Base-by-base conservation (phyloP, 2,113 vertebrate genomes). In the Saguinus midas region DNA sequence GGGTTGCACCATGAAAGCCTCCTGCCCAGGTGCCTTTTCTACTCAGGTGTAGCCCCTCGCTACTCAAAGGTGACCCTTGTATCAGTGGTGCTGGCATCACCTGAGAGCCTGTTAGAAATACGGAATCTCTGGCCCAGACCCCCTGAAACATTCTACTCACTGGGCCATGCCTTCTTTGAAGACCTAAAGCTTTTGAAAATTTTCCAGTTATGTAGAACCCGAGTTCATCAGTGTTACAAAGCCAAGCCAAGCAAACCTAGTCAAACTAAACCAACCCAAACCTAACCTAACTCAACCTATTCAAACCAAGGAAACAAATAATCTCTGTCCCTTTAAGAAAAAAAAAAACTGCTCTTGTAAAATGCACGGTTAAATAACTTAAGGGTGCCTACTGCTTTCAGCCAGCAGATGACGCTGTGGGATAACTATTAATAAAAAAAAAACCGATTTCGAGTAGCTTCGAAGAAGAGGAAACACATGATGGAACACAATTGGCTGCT, bases 371-470 rank as follows among this genome's bases (percentile, higher is more conserved):
- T 35, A 95, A 96, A 6, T 50, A 82, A 35, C 8, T 48, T 29
- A 20, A 1, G 0, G 20, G 21, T 37, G 13, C 40, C 52, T 85
- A 48, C 27, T 27, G 37, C 82, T 97, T 98, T 96, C 8, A 18
- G 96, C 95, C 98, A 98, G 97, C 92, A 99, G 99, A 96, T 98
- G 98, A 98, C 98, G 98, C 97, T 98, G 96, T 94, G 98, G 91
- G 61, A 98, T 93, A 98, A 95, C 83, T 29, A 64, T 64, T 64
- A 64, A 29, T 61, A 58, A 43, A 43, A 40, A 94, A 95, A 85
- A 20, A 13, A 43, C 43, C 25, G 7, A 29, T 25, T 76, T 70
- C 70, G 70, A 18, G 16, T 0, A 16, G 43, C 55, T 91, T 13
- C 48, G 29, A 64, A 79, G 48, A 89, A 83, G 61, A 0, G 13